A percentile compares a stretch with the other conserved stretches of the same genome.
These are phyloP conservation scores for Chrysotoxum bicinctum DNA, from an alignment of 2,888 invertebrate species.

Conservation along the genomic window DNA sequence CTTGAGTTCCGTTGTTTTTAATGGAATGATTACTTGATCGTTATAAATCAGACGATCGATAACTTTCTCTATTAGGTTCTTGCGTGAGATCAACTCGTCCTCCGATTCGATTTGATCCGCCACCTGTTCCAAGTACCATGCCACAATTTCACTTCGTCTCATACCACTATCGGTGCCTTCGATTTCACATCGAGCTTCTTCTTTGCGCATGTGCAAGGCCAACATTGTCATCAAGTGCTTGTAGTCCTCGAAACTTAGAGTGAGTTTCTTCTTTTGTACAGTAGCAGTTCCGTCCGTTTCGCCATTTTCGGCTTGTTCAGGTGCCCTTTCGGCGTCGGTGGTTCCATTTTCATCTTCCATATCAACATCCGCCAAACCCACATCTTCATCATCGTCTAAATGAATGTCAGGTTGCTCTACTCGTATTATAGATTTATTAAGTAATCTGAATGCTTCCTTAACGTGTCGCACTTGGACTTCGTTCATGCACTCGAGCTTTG, in stretches of 20 bases:
- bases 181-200: constrained; percentile 88
- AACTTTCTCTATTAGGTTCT: constrained; percentile 95
- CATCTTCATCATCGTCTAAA: constrained; percentile 89
- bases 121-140: constrained; percentile 96
- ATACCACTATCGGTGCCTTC: constrained; percentile 86
- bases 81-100: constrained; percentile 93
- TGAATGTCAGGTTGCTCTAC: constrained; percentile 99
- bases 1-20: constrained; percentile 78
- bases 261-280: constrained; percentile 87
- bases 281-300: constrained; percentile 68
- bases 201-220: constrained; percentile 92
- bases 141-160: constrained; percentile 90
- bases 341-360: constrained; percentile 83
- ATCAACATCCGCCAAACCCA: constrained; percentile 84
- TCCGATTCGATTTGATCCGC: constrained; percentile 94
- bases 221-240: constrained; percentile 95
- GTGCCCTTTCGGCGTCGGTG: constrained; percentile 32
- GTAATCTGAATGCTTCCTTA: constrained; percentile 92
- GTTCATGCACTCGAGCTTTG: constrained; percentile 96
- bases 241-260: constrained; percentile 96
- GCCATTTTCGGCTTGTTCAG: constrained; percentile 75
- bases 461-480: constrained; percentile 94
- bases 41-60: constrained; percentile 94
- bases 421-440: constrained; percentile 98
- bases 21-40: constrained; percentile 81